Base-by-base conservation (phyloP, 2,888 invertebrate genomes). In the Eupsilia transversa region DNA sequence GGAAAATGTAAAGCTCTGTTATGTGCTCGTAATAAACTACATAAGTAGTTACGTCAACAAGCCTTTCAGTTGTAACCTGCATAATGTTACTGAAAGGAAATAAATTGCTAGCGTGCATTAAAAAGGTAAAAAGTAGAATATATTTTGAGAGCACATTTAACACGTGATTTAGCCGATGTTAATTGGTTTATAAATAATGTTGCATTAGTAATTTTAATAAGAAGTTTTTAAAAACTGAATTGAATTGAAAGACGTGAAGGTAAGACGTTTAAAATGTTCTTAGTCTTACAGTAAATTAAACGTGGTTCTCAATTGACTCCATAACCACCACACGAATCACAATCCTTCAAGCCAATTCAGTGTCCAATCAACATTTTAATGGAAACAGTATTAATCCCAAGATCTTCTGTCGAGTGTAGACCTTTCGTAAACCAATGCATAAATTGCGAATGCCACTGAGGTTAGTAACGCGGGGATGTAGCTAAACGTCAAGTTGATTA, bases 401-500 rank as follows among this genome's bases (percentile, higher is more conserved):
- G 90, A 89, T 89, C 86, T 84, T 80, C 84, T 86, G 86, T 87
- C 89, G 90, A 91, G 83, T 88, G 86, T 87, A 90, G 90, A 91
- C 89, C 90, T 89, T 88, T 87, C 84, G 85, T 89, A 93, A 93
- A 94, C 92, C 93, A 95, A 96, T 95, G 96, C 95, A 96, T 95
- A 96, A 95, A 95, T 95, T 94, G 93, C 88, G 88, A 87, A 84
- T 88, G 84, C 89, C 92, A 89, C 90, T 83, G 93, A 91, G 94
- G 93, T 93, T 94, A 94, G 94, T 93, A 89, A 87, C 85, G 76
- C 66, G 85, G 86, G 87, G 91, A 90, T 92, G 91, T 90, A 90
- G 91, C 92, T 91, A 92, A 91, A 94, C 93, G 96, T 96, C 96
- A 95, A 93, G 86, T 94, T 96, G 96, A 96, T 96, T 96, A 96